Evolutionary conservation across 2,888 invertebrate species (phyloP).

Genomic region (Carabus problematicus): DNA sequence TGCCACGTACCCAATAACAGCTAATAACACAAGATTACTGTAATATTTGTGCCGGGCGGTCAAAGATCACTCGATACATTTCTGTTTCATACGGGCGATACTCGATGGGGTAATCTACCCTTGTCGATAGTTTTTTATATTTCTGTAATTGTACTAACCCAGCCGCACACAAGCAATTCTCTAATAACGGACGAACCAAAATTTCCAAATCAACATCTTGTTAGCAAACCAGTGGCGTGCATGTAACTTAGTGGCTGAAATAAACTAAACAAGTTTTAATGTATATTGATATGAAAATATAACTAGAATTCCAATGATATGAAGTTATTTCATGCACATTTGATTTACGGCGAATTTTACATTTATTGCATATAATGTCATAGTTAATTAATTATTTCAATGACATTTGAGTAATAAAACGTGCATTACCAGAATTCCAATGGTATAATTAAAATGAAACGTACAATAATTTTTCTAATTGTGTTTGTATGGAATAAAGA

Average conservation of each 20-base stretch:
- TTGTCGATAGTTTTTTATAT: conserved; percentile 27
- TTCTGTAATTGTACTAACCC: conserved; percentile 30
- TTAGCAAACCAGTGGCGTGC: conserved; percentile 26
- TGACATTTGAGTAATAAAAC: no score
- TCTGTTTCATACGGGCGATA: conserved; percentile 5
- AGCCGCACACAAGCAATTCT: conserved; percentile 25
- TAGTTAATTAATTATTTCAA: no score
- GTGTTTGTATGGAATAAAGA: no score
- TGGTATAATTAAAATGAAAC: no score
- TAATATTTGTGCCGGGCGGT: conserved; percentile 23
- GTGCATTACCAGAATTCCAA: no score
- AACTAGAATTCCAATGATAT: no score
- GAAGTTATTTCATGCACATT: no score
- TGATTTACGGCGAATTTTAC: no score
- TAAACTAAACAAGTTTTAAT: no score
- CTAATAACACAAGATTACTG: conserved; percentile 35
- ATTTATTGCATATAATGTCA: no score
- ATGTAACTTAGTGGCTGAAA: not conserved
- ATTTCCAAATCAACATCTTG: conserved; percentile 33
- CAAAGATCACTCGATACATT: conserved; percentile 23
- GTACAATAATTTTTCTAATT: no score
- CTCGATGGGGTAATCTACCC: conserved; percentile 18
- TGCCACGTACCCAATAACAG: conserved; percentile 11
- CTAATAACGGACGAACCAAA: conserved; percentile 16
- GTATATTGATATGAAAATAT: no score